Conservation (phyloP, 2,797 vertebrate species). For the Rhodeus uyekii region DNA sequence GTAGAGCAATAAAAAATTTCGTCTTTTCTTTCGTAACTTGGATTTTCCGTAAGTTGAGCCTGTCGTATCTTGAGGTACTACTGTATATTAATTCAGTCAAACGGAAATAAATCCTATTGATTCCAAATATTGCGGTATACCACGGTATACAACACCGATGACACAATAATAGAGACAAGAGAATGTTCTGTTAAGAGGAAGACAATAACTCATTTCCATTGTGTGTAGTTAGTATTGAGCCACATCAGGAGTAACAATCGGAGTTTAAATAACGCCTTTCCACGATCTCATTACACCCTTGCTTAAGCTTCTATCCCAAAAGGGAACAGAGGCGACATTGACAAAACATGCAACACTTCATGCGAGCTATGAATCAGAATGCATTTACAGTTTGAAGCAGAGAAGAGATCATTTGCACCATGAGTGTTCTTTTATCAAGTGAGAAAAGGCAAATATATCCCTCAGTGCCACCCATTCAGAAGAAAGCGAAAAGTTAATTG, state of each 20-base stretch:
- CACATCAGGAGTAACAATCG: conserved; percentile 9
- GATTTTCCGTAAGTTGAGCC: no score
- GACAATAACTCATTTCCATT: neutral
- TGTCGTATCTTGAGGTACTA: no score
- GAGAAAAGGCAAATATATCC: conserved; percentile 63
- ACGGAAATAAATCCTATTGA: no score
- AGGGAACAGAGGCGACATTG: neutral
- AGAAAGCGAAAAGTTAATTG: conserved; percentile 73
- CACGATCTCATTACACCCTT: conserved; percentile 24
- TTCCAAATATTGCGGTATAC: no score
- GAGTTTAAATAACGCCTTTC: conserved; percentile 25
- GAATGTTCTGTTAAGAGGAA: neutral
- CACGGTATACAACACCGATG: neutral
- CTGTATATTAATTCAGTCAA: no score
- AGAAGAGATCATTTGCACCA: conserved; percentile 51
- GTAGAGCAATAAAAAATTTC: no score
- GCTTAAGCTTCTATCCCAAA: conserved; percentile 16
- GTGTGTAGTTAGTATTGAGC: neutral
- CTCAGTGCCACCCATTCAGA: conserved; percentile 63
- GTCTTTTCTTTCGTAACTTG: no score
- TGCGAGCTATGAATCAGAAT: conserved; percentile 21
- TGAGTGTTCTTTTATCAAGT: conserved; percentile 63
- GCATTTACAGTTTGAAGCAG: neutral
- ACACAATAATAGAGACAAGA: neutral
- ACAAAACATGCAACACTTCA: neutral